Conservation (phyloP, 2,113 vertebrate species). For the Lipophrys pholis region DNA sequence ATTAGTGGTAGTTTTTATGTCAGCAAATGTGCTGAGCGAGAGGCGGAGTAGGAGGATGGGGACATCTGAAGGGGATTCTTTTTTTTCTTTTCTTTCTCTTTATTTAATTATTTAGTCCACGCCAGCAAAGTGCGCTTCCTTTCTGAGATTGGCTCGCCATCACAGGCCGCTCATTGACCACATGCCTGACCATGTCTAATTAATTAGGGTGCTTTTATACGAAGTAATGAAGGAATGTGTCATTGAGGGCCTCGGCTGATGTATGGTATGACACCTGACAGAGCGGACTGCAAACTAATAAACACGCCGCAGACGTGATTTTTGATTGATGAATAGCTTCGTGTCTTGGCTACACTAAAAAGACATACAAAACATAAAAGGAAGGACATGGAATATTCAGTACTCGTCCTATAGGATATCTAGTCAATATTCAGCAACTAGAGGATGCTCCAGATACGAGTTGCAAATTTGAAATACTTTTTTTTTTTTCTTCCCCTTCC, state of each 20-base stretch:
- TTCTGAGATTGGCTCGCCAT: constrained; percentile 24
- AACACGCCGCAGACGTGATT: not conserved
- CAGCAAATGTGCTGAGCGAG: constrained; percentile 4
- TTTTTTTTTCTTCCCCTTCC: not conserved
- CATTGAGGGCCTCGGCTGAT: constrained; percentile 21
- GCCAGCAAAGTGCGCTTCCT: constrained; percentile 11
- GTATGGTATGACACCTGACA: not conserved
- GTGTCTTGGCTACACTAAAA: not conserved
- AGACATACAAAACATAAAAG: not conserved
- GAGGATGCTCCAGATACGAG: no score
- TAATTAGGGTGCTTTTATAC: constrained; percentile 34
- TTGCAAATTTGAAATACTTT: no score
- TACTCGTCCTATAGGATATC: not conserved
- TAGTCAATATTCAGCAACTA: no score
- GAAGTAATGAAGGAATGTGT: constrained; percentile 39
- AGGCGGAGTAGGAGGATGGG: constrained; percentile 1
- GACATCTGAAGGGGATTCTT: constrained; percentile 21
- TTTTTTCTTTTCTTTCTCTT: constrained; percentile 4
- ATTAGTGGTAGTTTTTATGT: constrained; percentile 26
- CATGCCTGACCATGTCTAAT: constrained; percentile 30
- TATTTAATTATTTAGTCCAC: constrained; percentile 19
- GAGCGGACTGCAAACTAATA: not conserved
- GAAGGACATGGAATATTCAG: no score
- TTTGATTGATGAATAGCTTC: not conserved
- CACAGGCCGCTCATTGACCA: constrained; percentile 43